These are phyloP conservation scores for Dermatemys mawii DNA, from an alignment of 2,113 vertebrate species.

Conservation along the genomic window DNA sequence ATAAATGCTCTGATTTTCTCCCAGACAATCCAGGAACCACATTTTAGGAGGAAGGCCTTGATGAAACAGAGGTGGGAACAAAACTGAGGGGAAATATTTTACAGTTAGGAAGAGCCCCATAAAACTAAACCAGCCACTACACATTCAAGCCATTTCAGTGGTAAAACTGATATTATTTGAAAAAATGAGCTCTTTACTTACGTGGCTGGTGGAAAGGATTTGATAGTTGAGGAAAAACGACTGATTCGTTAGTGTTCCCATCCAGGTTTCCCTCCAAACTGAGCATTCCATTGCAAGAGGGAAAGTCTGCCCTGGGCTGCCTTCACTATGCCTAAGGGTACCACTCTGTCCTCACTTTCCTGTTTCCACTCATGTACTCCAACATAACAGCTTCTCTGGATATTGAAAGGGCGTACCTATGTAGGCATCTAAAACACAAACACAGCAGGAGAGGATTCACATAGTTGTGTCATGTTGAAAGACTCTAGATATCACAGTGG, in stretches of 20 bases:
- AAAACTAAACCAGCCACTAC: background rate
- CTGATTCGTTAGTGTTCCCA: background rate
- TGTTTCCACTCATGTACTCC: constrained; percentile 11
- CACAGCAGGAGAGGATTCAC: background rate
- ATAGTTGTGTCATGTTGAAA: background rate
- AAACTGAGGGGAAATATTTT: constrained; percentile 4
- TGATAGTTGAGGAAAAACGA: background rate
- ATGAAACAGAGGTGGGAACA: background rate
- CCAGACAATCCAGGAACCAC: background rate
- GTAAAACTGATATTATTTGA: too few relatives aligned
- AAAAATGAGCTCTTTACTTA: background rate
- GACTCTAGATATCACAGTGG: background rate
- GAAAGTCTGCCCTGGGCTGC: background rate
- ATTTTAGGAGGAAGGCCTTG: background rate
- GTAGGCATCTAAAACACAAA: background rate
- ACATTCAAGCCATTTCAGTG: background rate
- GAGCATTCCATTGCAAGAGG: background rate
- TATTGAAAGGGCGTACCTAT: background rate
- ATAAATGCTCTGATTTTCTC: constrained; percentile 6
- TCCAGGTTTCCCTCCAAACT: background rate
- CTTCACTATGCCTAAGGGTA: background rate
- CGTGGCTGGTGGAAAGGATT: background rate
- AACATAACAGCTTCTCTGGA: background rate
- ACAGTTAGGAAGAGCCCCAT: background rate
- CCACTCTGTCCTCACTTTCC: constrained; percentile 24